Evolutionary conservation across 1,140 invertebrate species (phyloP), one percentile per base, ranked within the genome.

Genomic region (Philopotamus ludificatus): DNA sequence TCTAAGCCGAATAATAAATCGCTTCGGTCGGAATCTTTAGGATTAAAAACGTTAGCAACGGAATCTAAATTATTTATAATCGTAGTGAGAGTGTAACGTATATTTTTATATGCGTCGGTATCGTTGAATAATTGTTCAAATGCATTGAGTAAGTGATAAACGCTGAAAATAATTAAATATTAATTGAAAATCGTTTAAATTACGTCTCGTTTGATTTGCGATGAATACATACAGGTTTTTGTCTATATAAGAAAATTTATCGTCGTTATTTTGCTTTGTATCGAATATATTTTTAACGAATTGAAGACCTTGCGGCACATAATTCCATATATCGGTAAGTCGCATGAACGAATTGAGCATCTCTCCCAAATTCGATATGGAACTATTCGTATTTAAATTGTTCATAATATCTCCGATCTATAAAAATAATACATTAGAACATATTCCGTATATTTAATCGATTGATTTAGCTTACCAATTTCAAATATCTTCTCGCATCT

Each of bases 291-390:
- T 62, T 49, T 61, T 62, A 16, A 65, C 42, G 7, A 69, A 22
- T 26, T 69, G 67, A 1, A 85, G 44, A 54, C 84, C 83, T 4
- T 72, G 63, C 0, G 83, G 83, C 2, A 83, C 65, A 64, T 82
- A 81, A 65, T 78, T 81, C 15, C 79, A 72, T 0, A 81, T 44
- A 0, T 73, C 76, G 10, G 76, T 75, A 55, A 85, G 74, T 15
- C 81, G 74, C 10, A 84, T 63, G 3, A 81, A 74, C 1, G 77
- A 79, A 8, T 77, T 76, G 2, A 77, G 42, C 73, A 76, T 75
- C 39, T 74, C 71, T 0, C 73, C 77, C 3, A 81, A 45, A 8
- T 70, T 62, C 1, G 53, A 54, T 12, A 81, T 20, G 7, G 74
- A 70, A 0, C 72, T 68, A 51, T 78, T 76, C 3, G 74, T 76